phyloP scores from a whole-genome alignment of 1,140 invertebrate genomes.

The Gerris buenoi region DNA sequence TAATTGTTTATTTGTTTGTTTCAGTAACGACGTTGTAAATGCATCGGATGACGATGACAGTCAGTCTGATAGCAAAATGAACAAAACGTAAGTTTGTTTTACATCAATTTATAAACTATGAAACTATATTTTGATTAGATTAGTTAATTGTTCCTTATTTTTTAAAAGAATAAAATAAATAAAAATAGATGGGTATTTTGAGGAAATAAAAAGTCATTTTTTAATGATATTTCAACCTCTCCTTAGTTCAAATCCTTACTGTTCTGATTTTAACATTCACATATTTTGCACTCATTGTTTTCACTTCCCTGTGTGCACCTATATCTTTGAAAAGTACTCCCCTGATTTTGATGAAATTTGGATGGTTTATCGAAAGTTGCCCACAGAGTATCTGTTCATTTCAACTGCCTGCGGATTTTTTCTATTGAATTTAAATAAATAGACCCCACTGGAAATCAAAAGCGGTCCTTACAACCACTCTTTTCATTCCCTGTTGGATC shows the following conservation, averaged over 20 bases:
- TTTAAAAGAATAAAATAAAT: not conserved
- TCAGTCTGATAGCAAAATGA: not conserved
- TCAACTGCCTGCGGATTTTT: too few relatives aligned
- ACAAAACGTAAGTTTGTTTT: not conserved
- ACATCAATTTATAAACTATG: too few relatives aligned
- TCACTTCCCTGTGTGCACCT: too few relatives aligned
- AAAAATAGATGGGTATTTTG: not conserved
- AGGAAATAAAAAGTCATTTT: not conserved
- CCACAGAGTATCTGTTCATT: too few relatives aligned
- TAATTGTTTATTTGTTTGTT: not conserved
- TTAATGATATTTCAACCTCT: not conserved
- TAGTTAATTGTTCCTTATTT: not conserved
- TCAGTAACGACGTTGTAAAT: not conserved
- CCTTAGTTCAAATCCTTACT: not conserved
- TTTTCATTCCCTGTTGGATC: not conserved
- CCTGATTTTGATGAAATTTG: too few relatives aligned
- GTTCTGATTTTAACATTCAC: not conserved
- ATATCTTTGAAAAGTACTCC: too few relatives aligned
- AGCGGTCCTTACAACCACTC: not conserved
- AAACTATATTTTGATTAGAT: too few relatives aligned
- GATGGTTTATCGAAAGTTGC: too few relatives aligned
- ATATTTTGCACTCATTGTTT: too few relatives aligned
- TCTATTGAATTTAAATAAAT: not conserved
- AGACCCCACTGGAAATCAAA: not conserved
- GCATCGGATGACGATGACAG: not conserved